These are phyloP conservation scores for Lymantria dispar DNA, from an alignment of 2,888 invertebrate genomes.

Conservation along the genomic window DNA sequence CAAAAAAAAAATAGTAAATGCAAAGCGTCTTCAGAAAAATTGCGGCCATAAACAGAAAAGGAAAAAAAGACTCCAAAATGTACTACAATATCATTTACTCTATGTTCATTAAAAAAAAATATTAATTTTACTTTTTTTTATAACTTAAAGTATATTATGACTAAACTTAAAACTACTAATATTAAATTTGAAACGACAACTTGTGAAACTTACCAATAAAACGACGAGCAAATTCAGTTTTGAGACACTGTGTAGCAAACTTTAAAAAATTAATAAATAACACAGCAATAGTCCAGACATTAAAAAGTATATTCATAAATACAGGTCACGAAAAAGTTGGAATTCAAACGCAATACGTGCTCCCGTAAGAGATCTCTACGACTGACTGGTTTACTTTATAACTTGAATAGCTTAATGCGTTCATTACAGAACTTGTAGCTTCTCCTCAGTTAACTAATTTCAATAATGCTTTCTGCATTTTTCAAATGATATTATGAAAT, in stretches of 20 bases:
- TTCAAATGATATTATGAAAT: neutral
- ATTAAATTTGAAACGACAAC: neutral
- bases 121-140: no score
- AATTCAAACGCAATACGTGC: conserved; percentile 14
- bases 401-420: neutral
- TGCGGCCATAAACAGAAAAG: no score
- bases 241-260: neutral
- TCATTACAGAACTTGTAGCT: neutral
- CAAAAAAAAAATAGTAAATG: no score
- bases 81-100: no score
- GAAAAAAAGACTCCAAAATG: no score
- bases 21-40: no score
- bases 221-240: neutral
- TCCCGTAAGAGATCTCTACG: conserved; percentile 19
- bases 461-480: conserved; percentile 3
- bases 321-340: neutral
- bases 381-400: conserved; percentile 16
- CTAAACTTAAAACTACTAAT: neutral
- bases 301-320: neutral
- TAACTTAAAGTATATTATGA: no score
- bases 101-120: no score
- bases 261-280: neutral
- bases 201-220: neutral
- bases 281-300: neutral
- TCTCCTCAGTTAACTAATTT: neutral